Percentiles rank a stretch among this genome's conserved stretches.
These are phyloP conservation scores for Drosophila nigrodunni DNA, from an alignment of 1,140 invertebrate species.

Conservation along the genomic window DNA sequence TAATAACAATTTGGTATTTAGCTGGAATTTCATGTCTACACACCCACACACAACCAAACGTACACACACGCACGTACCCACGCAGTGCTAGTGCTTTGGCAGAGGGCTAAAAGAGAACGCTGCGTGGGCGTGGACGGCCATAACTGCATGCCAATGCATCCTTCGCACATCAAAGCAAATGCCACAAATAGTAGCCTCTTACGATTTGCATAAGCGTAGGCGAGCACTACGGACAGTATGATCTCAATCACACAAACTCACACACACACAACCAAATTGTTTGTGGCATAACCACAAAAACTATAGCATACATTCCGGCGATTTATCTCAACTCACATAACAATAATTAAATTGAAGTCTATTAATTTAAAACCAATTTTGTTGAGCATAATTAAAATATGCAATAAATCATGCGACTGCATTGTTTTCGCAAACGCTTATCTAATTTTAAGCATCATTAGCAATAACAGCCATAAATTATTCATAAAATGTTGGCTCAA, in stretches of 20 bases:
- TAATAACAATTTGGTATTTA: slow-evolving; percentile 38
- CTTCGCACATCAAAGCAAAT: slow-evolving; percentile 9
- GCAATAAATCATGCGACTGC: not conserved
- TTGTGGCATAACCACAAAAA: not conserved
- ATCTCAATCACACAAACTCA: slow-evolving; percentile 1
- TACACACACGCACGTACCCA: slow-evolving; percentile 13
- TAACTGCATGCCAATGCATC: slow-evolving; percentile 19
- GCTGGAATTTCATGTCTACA: slow-evolving; percentile 16
- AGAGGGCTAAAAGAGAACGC: not conserved
- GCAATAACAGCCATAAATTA: not conserved
- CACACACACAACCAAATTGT: no score
- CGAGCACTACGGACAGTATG: not conserved
- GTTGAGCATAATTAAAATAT: not conserved
- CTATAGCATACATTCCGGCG: not conserved
- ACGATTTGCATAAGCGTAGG: not conserved
- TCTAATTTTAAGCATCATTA: not conserved
- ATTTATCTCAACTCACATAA: no score
- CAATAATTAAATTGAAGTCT: no score
- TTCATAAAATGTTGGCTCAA: not conserved
- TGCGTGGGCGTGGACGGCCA: not conserved
- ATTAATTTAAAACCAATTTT: no score
- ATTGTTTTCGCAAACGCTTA: not conserved
- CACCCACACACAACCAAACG: not conserved
- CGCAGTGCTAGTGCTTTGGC: not conserved
- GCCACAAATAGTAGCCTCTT: slow-evolving; percentile 4